phyloP scores from a whole-genome alignment of 2,797 vertebrate genomes.

The Dermochelys coriacea region DNA sequence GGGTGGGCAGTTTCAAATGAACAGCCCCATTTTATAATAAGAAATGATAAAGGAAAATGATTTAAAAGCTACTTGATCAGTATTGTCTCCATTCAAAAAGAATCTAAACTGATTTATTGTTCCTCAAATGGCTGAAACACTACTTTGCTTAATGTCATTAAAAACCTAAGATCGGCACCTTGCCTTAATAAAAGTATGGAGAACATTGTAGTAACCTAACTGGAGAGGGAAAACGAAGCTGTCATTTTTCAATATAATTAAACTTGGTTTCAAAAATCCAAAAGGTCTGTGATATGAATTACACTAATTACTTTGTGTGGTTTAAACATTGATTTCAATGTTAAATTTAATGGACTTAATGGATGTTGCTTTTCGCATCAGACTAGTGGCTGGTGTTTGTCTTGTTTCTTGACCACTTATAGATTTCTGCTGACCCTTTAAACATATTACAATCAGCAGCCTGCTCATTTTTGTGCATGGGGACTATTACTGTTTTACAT shows the following conservation, averaged over 20 bases:
- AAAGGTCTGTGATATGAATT: slow-evolving; percentile 84
- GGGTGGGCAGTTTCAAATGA: slow-evolving; percentile 44
- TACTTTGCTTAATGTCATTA: slow-evolving; percentile 75
- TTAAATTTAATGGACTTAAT: slow-evolving; percentile 98
- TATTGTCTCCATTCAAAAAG: slow-evolving; percentile 72
- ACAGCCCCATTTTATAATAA: slow-evolving; percentile 34
- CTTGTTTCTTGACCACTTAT: slow-evolving; percentile 92
- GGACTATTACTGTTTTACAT: slow-evolving; percentile 61
- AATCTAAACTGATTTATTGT: slow-evolving; percentile 75
- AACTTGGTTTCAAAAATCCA: slow-evolving; percentile 81
- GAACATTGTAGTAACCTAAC: slow-evolving; percentile 69
- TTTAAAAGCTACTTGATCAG: slow-evolving; percentile 75
- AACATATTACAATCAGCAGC: slow-evolving; percentile 86
- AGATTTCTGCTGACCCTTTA: slow-evolving; percentile 87
- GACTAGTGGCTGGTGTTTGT: slow-evolving; percentile 89
- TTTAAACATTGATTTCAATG: slow-evolving; percentile 93
- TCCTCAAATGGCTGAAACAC: slow-evolving; percentile 73
- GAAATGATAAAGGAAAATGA: slow-evolving; percentile 61
- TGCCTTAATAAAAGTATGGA: slow-evolving; percentile 72
- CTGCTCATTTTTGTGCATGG: slow-evolving; percentile 80
- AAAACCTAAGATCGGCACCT: slow-evolving; percentile 69
- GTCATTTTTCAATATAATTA: slow-evolving; percentile 84
- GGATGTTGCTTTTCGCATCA: slow-evolving; percentile 91
- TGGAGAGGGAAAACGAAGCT: slow-evolving; percentile 78
- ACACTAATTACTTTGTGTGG: slow-evolving; percentile 88